Evolutionary conservation across 2,113 vertebrate genomes (phyloP), one percentile per base, ranked within the genome.

Genomic region (Notothenia rossii): DNA sequence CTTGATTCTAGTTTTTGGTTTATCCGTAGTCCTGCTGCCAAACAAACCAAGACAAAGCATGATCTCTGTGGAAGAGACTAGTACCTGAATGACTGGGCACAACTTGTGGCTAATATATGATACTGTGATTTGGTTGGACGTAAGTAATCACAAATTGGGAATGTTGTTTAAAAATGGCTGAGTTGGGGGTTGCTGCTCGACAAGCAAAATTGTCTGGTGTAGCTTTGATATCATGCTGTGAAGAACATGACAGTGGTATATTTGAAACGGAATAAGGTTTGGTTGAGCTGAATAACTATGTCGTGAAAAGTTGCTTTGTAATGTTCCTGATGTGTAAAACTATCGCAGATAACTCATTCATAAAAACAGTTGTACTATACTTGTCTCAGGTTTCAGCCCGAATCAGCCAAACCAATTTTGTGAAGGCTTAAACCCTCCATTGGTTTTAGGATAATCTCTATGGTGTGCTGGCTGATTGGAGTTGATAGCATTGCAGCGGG

Each of bases 401-500:
- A 12, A 5, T 71, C 36, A 1, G 63, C 78, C 70, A 61, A 77
- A 59, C 53, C 73, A 61, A 5, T 79, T 54, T 76, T 83, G 22
- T 68, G 36, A 77, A 51, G 68, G 49, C 43, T 79, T 77, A 65
- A 77, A 60, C 14, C 70, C 33, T 78, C 67, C 53, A 7, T 73
- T 55, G 77, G 18, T 77, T 86, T 83, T 45, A 56, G 64, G 78
- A 75, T 85, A 76, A 89, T 79, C 77, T 82, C 56, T 33, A 3
- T 29, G 82, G 17, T 51, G 77, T 65, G 69, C 59, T 17, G 78
- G 70, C 79, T 84, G 78, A 91, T 86, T 86, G 66, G 74, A 79
- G 61, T 66, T 72, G 89, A 86, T 86, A 36, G 86, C 84, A 51
- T 59, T 76, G 89, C 84, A 85, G 77, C 18, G 61, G 77, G 72